These are phyloP conservation scores for Syngnathus acus DNA, from an alignment of 2,797 vertebrate genomes.

Conservation along the genomic window DNA sequence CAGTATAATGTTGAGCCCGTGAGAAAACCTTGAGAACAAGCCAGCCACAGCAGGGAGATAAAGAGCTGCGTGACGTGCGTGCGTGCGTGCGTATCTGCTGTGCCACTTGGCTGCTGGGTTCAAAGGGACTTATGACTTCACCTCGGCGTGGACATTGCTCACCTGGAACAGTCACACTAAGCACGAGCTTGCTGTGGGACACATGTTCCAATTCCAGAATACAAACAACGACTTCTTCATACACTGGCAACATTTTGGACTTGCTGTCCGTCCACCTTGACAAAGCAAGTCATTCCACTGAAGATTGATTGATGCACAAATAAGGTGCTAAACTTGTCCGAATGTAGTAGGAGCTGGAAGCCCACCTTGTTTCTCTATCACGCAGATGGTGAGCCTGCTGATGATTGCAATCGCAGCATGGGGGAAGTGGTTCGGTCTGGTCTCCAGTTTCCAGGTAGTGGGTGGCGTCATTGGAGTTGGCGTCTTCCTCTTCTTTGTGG, in stretches of 20 bases:
- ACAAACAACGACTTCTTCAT: too few relatives aligned
- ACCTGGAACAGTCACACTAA: not conserved
- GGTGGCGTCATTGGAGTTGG: conserved; percentile 83
- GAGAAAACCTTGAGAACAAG: not conserved
- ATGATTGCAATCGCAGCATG: conserved; percentile 85
- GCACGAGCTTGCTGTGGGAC: not conserved
- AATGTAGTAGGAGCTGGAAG: too few relatives aligned
- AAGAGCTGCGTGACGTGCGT: not conserved
- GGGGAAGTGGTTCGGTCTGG: conserved; percentile 87
- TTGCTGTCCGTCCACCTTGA: too few relatives aligned
- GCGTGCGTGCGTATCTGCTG: not conserved
- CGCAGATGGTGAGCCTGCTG: conserved; percentile 84
- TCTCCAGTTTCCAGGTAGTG: conserved; percentile 87
- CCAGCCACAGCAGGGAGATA: not conserved
- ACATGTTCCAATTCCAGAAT: too few relatives aligned
- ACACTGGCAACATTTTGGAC: too few relatives aligned
- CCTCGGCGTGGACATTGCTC: not conserved
- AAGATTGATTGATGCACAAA: too few relatives aligned
- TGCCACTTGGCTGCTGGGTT: not conserved
- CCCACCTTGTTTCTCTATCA: too few relatives aligned
- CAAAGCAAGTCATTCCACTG: too few relatives aligned
- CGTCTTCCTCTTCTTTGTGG: conserved; percentile 86
- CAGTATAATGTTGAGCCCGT: not conserved
- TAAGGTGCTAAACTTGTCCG: too few relatives aligned
- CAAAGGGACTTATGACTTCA: conserved; percentile 5